These are phyloP conservation scores for Eristalinus aeneus DNA, from an alignment of 2,888 invertebrate genomes.

Conservation along the genomic window DNA sequence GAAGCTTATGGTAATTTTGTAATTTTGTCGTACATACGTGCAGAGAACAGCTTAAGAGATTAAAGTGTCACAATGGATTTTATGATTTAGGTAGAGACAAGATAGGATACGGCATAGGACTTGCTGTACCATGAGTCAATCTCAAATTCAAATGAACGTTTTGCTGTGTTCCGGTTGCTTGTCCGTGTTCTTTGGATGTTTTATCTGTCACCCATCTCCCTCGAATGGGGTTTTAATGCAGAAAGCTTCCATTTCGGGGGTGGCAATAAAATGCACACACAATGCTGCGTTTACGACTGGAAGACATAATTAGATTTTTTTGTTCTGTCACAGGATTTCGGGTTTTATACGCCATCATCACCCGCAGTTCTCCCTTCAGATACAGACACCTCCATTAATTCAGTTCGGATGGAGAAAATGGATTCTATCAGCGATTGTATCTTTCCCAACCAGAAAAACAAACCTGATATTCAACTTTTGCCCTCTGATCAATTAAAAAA, in stretches of 20 bases:
- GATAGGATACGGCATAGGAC: conserved; percentile 24
- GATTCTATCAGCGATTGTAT: conserved; percentile 28
- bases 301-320: conserved; percentile 58
- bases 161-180: conserved; percentile 19
- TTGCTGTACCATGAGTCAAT: conserved; percentile 48
- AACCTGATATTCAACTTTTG: conserved; percentile 52
- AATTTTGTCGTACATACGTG: conserved; percentile 40
- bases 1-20: conserved; percentile 48
- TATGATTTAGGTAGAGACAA: conserved; percentile 37
- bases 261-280: conserved; percentile 48
- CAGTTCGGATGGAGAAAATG: conserved; percentile 51
- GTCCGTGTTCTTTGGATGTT: conserved; percentile 23
- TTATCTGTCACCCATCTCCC: conserved; percentile 34
- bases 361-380: conserved; percentile 14
- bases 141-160: conserved; percentile 61
- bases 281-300: conserved; percentile 45
- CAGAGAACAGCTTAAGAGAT: conserved; percentile 34
- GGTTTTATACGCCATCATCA: conserved; percentile 24
- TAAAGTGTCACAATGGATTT: conserved; percentile 54
- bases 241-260: conserved; percentile 61
- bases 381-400: conserved; percentile 34
- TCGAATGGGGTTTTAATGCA: conserved; percentile 41
- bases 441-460: conserved; percentile 21
- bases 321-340: conserved; percentile 22
- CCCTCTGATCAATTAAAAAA: conserved; percentile 51